Evolutionary conservation across 1,140 invertebrate genomes (phyloP).

Genomic region (Sinella curviseta): DNA sequence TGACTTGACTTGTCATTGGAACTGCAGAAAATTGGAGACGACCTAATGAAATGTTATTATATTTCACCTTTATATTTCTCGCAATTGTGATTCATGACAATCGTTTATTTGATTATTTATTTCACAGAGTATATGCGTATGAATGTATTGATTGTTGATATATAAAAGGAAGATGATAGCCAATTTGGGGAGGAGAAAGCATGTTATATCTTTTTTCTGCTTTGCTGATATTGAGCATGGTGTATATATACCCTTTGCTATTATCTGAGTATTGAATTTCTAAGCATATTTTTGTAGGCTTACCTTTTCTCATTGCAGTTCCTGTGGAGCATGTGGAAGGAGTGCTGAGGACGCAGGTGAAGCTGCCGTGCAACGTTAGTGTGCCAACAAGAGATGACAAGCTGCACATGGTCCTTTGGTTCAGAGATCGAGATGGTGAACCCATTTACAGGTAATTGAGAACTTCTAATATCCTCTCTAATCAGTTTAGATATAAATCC

Average conservation of each 20-base stretch:
- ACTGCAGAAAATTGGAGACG: too few species aligned
- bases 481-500: not conserved
- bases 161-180: too few species aligned
- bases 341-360: constrained; percentile 72
- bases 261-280: constrained; percentile 38
- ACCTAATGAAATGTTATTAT: too few species aligned
- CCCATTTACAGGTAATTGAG: constrained; percentile 75
- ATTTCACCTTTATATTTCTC: too few species aligned
- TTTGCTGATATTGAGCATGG: not conserved
- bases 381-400: constrained; percentile 73
- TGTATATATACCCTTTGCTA: not conserved
- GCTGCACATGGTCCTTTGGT: constrained; percentile 84
- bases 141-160: too few species aligned
- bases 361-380: constrained; percentile 78
- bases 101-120: too few species aligned
- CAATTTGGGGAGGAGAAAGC: not conserved
- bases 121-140: too few species aligned
- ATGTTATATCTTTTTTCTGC: not conserved
- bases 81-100: too few species aligned
- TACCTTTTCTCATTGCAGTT: constrained; percentile 64
- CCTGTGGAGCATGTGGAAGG: constrained; percentile 75
- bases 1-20: too few species aligned
- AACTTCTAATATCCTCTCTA: constrained; percentile 18
- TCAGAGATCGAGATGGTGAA: constrained; percentile 74
- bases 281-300: constrained; percentile 51